Base-by-base conservation (phyloP, 2,888 invertebrate genomes). In the Ischnus inquisitorius region DNA sequence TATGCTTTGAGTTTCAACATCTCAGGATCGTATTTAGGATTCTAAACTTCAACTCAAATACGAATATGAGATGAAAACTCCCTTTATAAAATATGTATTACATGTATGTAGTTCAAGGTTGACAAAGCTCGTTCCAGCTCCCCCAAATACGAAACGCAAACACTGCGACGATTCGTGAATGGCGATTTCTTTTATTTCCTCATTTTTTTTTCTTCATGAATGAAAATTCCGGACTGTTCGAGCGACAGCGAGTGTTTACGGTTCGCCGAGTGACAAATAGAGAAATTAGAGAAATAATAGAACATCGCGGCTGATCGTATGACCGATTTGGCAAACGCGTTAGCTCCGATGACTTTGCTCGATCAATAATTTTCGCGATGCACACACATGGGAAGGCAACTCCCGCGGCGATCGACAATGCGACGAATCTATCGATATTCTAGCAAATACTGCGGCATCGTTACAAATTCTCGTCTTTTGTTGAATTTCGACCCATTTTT, bases 261-360 rank as follows among this genome's bases (percentile, higher is more conserved):
- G 69, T 46, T 79, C 16, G 48, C 67, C 54, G 51, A 48, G 60
- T 6, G 25, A 28, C 57, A 76, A n/a, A 60, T 65, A 34, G 57
- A 57, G 68, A 79, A 76, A 71, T 76, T 75, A 65, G 79, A 71
- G 82, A 64, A 54, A 71, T 43, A 75, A 79, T 62, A 62, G 79
- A 3, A 10, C n/a, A 3, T 16, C 57, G 3, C 19, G 43, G 16
- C 19, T 3, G 54, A 10, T 16, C 1, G 64, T 46, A 64, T 69
- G 69, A 43, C 22, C 75, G 71, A 83, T 83, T 83, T 83, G 83
- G 79, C 83, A 83, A 83, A 83, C 79, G 65, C 48, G 57, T 25
- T 46, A 22, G 60, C 78, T 48, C 46, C 51, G 41, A 72, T 75
- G 64, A 75, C 75, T 69, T 64, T 71, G 60, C 71, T 41, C 57